Percentiles rank a stretch among this genome's conserved stretches.
Conservation (phyloP, 2,113 vertebrate species). For the Clarias macrocephalus region DNA sequence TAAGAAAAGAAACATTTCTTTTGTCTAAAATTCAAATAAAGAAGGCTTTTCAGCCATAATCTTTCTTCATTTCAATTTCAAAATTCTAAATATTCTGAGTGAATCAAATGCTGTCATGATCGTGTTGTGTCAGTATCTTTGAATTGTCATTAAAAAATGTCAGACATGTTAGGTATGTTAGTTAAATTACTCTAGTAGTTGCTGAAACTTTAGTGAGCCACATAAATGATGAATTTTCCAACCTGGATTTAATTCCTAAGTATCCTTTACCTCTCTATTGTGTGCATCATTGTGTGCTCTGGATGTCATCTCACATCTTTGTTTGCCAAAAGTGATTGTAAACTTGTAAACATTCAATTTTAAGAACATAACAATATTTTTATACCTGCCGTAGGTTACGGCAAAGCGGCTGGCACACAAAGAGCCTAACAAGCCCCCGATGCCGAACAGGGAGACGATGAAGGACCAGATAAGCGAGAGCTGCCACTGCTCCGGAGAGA, state of each 20-base stretch:
- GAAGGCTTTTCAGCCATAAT: no score
- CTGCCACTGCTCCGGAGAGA: conserved; percentile 60
- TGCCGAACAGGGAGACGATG: conserved; percentile 68
- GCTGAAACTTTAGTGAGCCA: neutral
- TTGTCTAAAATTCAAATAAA: no score
- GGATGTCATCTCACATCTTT: neutral
- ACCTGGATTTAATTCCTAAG: neutral
- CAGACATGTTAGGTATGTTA: neutral
- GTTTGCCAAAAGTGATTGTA: neutral
- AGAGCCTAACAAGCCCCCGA: conserved; percentile 68
- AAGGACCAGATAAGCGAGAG: conserved; percentile 74
- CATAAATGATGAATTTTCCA: neutral
- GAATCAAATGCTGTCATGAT: no score
- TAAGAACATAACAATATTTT: neutral
- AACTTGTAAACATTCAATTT: neutral
- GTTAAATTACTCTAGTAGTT: neutral
- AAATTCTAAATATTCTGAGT: no score
- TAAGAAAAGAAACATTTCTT: no score
- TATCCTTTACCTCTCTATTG: neutral
- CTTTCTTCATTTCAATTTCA: no score
- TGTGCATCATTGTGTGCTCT: neutral
- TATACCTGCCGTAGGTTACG: conserved; percentile 65
- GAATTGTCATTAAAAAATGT: no score
- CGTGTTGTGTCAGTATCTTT: no score
- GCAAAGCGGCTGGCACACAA: conserved; percentile 43